Evolutionary conservation across 1,140 invertebrate genomes (phyloP), one percentile per base, ranked within the genome.

Genomic region (Eubasilissa regina): DNA sequence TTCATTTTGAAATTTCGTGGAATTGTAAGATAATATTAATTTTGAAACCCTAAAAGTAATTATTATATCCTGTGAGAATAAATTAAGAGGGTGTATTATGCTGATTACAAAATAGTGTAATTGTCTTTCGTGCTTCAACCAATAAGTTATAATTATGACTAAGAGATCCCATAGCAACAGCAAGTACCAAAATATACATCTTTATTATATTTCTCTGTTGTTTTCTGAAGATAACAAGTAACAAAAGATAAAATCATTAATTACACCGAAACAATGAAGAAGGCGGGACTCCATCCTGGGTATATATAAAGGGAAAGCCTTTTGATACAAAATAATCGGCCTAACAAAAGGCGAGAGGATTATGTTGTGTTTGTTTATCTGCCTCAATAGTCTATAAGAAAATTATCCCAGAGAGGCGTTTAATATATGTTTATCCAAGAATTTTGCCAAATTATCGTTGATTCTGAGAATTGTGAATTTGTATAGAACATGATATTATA

Each of bases 181-280:
- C 64, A 45, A 68, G 44, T 15, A 68, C 44, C n/a, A 45, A 17
- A 68, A 45, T 58, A 58, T 35, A 47, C 44, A 47, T 19, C 44
- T 47, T 68, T 68, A 68, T 68, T 68, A 68, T 68, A 68, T 81
- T 76, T 78, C 77, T 53, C 70, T n/a, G 47, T 56, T 74, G 62
- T 62, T 79, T 51, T 21, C 25, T 64, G 76, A 53, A 62, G 76
- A 70, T 78, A 78, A 51, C 48, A 48, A 51, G 44, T 60, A 80
- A 82, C 81, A 82, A 82, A 82, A 82, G 81, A 82, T 82, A 80
- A 76, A 77, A 82, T 80, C 75, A 82, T 82, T 82, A 82, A 82
- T 82, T 82, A 82, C 79, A 70, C 70, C 75, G 75, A 75, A 82
- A 82, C 81, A 82, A 82, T 82, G 77, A 60, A 51, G 66, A 44